These are phyloP conservation scores for Macroramphosus scolopax DNA, from an alignment of 2,797 vertebrate genomes.

Conservation along the genomic window DNA sequence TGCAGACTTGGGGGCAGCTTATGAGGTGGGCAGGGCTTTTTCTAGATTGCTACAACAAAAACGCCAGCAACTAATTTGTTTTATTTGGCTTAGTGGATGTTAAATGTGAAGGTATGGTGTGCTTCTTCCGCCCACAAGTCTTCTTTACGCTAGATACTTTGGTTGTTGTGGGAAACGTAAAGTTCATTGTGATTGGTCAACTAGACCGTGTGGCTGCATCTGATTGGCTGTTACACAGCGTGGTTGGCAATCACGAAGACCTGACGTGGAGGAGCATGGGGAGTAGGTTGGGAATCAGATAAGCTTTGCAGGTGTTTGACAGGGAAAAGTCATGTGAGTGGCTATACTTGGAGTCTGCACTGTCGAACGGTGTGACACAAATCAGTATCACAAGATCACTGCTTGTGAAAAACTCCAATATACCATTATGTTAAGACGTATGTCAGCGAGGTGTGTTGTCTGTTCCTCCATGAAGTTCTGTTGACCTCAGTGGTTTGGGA, in stretches of 20 bases:
- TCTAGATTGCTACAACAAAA: neutral
- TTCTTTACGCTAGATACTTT: slow-evolving; percentile 16
- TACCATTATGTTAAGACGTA: too few species aligned
- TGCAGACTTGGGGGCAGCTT: slow-evolving; percentile 94
- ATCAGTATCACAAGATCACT: too few species aligned
- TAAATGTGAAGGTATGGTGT: too few species aligned
- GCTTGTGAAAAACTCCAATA: too few species aligned
- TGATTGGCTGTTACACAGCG: slow-evolving; percentile 70
- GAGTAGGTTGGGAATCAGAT: slow-evolving; percentile 1
- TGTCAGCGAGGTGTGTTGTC: too few species aligned
- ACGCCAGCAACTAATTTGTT: too few species aligned
- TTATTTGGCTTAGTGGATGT: too few species aligned
- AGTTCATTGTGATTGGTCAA: slow-evolving; percentile 66
- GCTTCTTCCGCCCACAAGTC: too few species aligned
- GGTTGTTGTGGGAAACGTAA: slow-evolving; percentile 65
- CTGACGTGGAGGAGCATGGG: slow-evolving; percentile 48
- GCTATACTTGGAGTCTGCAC: too few species aligned
- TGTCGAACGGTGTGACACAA: neutral
- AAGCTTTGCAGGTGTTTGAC: slow-evolving; percentile 27
- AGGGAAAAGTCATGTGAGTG: too few species aligned
- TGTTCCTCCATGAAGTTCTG: too few species aligned
- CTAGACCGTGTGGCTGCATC: slow-evolving; percentile 77
- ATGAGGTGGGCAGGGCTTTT: slow-evolving; percentile 82
- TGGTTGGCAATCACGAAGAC: slow-evolving; percentile 23
- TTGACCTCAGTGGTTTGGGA: too few species aligned